Percentiles rank a stretch among this genome's conserved stretches.
Conservation (phyloP, 2,888 invertebrate species). For the Adelphocoris suturalis region DNA sequence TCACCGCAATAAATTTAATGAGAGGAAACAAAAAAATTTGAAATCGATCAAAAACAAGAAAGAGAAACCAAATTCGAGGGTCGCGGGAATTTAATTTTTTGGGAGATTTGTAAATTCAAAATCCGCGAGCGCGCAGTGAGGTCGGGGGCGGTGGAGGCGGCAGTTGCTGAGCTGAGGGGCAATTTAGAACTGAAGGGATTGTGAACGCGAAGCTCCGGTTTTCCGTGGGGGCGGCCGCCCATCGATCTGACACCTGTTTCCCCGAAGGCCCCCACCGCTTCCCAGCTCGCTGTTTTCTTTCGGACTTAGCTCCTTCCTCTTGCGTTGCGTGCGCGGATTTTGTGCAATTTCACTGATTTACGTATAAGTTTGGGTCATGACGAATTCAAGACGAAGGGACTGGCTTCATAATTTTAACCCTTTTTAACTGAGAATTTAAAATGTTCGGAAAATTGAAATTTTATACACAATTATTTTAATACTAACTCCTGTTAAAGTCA, state of each 20-base stretch:
- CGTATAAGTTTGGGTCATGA: no score
- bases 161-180: constrained; percentile 58
- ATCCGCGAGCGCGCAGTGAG: constrained; percentile 25
- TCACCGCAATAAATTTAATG: background rate
- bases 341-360: no score
- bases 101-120: background rate
- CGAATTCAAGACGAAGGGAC: no score
- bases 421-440: no score
- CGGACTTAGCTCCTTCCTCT: background rate
- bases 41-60: background rate
- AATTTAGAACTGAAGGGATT: constrained; percentile 46
- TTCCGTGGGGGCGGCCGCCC: constrained; percentile 57
- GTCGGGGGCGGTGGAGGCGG: constrained; percentile 29
- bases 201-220: background rate
- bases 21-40: background rate
- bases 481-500: no score
- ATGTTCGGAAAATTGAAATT: no score
- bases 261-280: constrained; percentile 51
- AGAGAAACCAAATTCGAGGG: background rate
- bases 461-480: no score
- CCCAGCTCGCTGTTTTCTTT: background rate
- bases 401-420: no score
- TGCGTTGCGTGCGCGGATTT: no score
- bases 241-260: constrained; percentile 69
- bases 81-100: no score